phyloP scores from a whole-genome alignment of 37 sponge, comb jelly and placozoan genomes.

The Aphrocallistes beatrix region DNA sequence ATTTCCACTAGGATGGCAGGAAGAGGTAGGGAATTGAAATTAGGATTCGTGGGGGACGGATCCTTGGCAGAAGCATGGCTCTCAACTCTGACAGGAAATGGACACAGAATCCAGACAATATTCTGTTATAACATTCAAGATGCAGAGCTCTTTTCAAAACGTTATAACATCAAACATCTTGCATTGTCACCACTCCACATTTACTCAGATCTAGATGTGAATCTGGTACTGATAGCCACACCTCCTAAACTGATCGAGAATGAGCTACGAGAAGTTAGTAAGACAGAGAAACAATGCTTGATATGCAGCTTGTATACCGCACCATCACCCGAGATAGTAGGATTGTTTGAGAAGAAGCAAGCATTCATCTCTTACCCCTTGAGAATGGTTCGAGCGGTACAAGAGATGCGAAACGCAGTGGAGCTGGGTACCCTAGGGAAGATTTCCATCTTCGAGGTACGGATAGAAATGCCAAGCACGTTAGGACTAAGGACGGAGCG shows the following conservation, averaged over 20 bases:
- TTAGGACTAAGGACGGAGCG: neutral
- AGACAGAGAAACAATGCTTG: constrained; percentile 3
- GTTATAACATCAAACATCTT: neutral
- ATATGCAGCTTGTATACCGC: neutral
- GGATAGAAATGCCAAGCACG: neutral
- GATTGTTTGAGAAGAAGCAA: neutral
- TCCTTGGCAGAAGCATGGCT: constrained; percentile 14
- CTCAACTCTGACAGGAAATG: constrained; percentile 8
- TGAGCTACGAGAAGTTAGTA: neutral
- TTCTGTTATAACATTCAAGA: neutral
- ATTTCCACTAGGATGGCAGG: too few species aligned
- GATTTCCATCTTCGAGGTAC: neutral
- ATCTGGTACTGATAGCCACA: neutral
- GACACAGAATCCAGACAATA: neutral
- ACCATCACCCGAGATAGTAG: neutral
- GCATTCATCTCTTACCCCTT: neutral
- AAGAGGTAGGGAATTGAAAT: too few species aligned
- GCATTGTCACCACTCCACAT: neutral
- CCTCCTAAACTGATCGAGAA: constrained; percentile 3
- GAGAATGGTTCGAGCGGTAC: neutral
- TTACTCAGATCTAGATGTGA: neutral
- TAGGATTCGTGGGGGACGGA: neutral
- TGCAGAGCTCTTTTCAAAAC: neutral
- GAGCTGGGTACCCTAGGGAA: neutral
- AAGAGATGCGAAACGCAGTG: neutral